Base-by-base conservation (phyloP, 2,797 vertebrate species). In the Sebastes umbrosus region DNA sequence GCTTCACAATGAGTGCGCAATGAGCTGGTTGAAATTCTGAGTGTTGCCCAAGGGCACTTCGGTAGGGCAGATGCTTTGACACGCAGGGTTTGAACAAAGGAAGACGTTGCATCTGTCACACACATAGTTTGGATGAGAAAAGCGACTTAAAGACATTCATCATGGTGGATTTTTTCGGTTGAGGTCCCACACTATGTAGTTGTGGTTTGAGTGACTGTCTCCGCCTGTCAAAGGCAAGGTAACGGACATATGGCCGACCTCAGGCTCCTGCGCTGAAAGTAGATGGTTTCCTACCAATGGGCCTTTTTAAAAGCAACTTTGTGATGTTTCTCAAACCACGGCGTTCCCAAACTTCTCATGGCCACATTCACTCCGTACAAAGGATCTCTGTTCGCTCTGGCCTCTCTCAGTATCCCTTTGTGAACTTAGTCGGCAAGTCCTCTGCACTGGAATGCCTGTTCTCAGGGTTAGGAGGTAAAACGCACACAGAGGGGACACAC, bases 341-440 rank as follows among this genome's bases (percentile, higher is more conserved):
- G 79, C 76, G 69, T 94, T 93, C 90, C 89, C 91, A 93, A 94
- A 94, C 92, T 90, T 93, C 93, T 93, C 93, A 94, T 94, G 93
- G 91, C 86, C 91, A 92, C 93, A 94, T 95, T 95, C 94, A 94
- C 46, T 73, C 84, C 39, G 85, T 94, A 95, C 95, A 96, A 95
- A 95, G 94, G 91, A 92, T 93, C 93, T 94, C 95, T 95, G 95
- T 95, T 95, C 87, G 10, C 91, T 85, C 91, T 84, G 91, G 91
- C 93, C 93, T 91, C 93, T 91, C 91, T 94, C 93, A 92, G 92
- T 94, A 93, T 94, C 93, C 94, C 89, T 96, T 95, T 95, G 94
- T 95, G 92, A 95, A 94, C 92, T 91, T 90, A 88, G 91, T 91
- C 90, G 84, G 84, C 89, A 90, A 94, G 92, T 91, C 89, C 92